Conservation (phyloP, 64 coral and sea anemone species). For the Montipora capricornis region DNA sequence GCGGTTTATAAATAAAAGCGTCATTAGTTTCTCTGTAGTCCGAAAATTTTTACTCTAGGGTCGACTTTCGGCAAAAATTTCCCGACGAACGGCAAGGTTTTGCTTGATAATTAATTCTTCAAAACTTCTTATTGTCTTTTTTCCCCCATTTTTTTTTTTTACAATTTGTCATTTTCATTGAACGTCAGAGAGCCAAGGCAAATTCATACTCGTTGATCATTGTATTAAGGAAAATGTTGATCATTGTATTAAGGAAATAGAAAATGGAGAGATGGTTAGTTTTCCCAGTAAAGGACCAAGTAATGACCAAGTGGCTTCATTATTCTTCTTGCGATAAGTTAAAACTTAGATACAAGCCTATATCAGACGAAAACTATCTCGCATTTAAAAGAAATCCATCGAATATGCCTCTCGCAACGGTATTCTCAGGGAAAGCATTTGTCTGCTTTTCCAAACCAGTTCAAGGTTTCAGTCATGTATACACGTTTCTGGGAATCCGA, state of each 20-base stretch:
- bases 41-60: conserved; percentile 24
- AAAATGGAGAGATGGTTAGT: not conserved
- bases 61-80: not conserved
- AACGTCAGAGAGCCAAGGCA: not conserved
- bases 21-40: conserved; percentile 24
- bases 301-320: not conserved
- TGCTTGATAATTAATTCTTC: not conserved
- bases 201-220: not conserved
- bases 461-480: too few relatives aligned
- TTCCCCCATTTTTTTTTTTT: too few relatives aligned
- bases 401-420: too few relatives aligned
- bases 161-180: not conserved
- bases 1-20: conserved; percentile 48
- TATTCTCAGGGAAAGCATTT: too few relatives aligned
- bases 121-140: too few relatives aligned
- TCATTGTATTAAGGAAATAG: not conserved
- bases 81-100: not conserved
- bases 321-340: not conserved
- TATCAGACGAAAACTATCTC: too few relatives aligned
- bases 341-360: conserved; percentile 14
- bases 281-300: not conserved
- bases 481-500: not conserved
- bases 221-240: not conserved
- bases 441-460: too few relatives aligned
- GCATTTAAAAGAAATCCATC: too few relatives aligned